These are phyloP conservation scores for Musca vetustissima DNA, from an alignment of 1,140 invertebrate species.

Conservation along the genomic window DNA sequence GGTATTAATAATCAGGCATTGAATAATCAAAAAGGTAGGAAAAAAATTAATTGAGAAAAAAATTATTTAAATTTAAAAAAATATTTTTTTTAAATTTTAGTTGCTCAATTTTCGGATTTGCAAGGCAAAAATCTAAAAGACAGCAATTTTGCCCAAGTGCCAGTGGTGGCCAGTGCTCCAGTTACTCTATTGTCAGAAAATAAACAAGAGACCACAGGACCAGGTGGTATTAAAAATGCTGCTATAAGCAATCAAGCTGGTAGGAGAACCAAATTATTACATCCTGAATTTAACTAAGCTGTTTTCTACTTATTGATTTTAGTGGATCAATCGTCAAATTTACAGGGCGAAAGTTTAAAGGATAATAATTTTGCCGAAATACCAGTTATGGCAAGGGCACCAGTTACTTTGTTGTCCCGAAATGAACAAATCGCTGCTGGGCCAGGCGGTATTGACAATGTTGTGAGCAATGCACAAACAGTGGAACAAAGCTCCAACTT, in stretches of 20 bases:
- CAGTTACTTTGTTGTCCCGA: background rate
- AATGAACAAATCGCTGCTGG: background rate
- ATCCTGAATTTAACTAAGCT: too few relatives aligned
- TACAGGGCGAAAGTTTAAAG: background rate
- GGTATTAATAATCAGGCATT: too few relatives aligned
- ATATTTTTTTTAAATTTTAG: background rate
- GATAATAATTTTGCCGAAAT: background rate
- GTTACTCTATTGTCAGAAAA: background rate
- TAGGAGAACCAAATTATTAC: background rate
- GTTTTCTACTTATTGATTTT: background rate
- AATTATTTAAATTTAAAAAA: too few relatives aligned
- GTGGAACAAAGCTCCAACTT: slow-evolving; percentile 4
- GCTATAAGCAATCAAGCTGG: background rate
- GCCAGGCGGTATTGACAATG: background rate
- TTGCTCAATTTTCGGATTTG: background rate
- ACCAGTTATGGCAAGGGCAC: background rate
- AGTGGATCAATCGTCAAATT: background rate
- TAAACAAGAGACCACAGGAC: background rate
- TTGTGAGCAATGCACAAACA: background rate
- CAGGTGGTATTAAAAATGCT: background rate
- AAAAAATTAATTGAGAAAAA: background rate
- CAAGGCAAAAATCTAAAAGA: too few relatives aligned
- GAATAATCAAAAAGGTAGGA: background rate
- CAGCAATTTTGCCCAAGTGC: background rate
- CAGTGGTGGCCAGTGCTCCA: background rate